Base-by-base conservation (phyloP, 2,113 vertebrate species). In the Delphinus delphis region DNA sequence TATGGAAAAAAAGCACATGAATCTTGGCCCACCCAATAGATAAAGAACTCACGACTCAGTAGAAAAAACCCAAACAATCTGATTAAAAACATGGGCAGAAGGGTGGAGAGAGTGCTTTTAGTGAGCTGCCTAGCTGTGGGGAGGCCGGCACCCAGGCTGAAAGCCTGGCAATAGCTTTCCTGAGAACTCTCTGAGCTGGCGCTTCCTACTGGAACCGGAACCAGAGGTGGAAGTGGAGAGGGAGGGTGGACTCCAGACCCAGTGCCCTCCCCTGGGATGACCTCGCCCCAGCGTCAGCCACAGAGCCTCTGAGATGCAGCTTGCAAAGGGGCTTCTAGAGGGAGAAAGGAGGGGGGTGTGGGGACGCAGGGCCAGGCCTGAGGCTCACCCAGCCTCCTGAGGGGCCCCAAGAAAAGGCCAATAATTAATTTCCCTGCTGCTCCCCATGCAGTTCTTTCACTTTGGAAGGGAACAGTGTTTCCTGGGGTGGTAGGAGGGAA, bases 151-250 rank as follows among this genome's bases (percentile, higher is more conserved):
- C 96, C 3, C 93, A 94, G 81, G 87, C 85, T 2, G 97, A 97
- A 93, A 97, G 96, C n/a, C 80, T 28, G 81, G 60, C 0, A 90
- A 44, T 0, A 58, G 92, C 7, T 98, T 96, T 55, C 98, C 88
- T 0, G 58, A 97, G 8, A 98, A 96, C 80, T 98, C 74, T 98
- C 98, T 97, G 0, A 98, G 98, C 93, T 97, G 88, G 80, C 97
- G 98, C 95, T 97, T 98, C 21, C 97, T 97, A 96, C n/a, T 90
- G 97, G 3, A 97, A 63, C 60, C 12, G 11, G 62, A 63, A 63
- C 96, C 85, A 1, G 97, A 97, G 47, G 98, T 91, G 1, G 97
- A 97, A 53, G 98, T 89, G 2, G 97, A 97, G 50, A 98, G 95
- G 88, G 98, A 53, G 41, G 95, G 92, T 50, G 96, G 14, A 53